Percentiles rank a stretch among this genome's conserved stretches.
Conservation (phyloP, 2,113 vertebrate genomes). For the Gymnogyps californianus region DNA sequence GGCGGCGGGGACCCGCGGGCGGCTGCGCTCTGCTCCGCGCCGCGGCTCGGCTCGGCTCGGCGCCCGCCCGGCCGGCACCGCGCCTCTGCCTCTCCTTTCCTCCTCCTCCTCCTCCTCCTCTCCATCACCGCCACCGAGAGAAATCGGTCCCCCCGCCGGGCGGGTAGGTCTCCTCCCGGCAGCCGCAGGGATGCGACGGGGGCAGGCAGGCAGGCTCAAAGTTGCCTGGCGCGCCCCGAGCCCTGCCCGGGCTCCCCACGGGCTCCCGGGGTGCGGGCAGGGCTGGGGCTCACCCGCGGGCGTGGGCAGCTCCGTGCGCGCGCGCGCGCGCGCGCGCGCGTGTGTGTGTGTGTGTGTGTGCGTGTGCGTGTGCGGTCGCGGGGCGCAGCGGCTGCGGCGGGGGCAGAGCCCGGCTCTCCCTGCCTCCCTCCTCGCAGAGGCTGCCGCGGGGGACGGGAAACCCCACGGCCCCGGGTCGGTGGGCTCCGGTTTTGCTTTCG, state of each 20-base stretch:
- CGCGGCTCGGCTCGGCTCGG: too few relatives aligned
- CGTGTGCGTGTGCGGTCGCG: not conserved
- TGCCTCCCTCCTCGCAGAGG: not conserved
- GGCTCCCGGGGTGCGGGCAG: not conserved
- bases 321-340: not conserved
- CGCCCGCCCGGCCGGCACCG: not conserved
- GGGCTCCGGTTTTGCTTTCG: not conserved
- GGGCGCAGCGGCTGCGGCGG: not conserved
- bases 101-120: not conserved
- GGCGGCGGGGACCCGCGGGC: not conserved
- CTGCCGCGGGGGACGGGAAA: not conserved
- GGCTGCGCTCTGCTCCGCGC: not conserved
- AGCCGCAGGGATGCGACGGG: not conserved
- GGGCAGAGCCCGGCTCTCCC: not conserved
- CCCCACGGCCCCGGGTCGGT: not conserved
- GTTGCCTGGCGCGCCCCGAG: not conserved
- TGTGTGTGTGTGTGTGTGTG: not conserved
- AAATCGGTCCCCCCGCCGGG: not conserved
- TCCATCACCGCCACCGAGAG: not conserved
- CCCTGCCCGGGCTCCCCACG: not conserved
- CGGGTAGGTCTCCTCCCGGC: not conserved
- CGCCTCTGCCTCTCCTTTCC: not conserved
- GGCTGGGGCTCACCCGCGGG: not conserved
- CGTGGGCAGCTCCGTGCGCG: not conserved
- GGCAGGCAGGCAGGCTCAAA: not conserved